Base-by-base conservation (phyloP, 2,888 invertebrate genomes). In the Athalia rosae region DNA sequence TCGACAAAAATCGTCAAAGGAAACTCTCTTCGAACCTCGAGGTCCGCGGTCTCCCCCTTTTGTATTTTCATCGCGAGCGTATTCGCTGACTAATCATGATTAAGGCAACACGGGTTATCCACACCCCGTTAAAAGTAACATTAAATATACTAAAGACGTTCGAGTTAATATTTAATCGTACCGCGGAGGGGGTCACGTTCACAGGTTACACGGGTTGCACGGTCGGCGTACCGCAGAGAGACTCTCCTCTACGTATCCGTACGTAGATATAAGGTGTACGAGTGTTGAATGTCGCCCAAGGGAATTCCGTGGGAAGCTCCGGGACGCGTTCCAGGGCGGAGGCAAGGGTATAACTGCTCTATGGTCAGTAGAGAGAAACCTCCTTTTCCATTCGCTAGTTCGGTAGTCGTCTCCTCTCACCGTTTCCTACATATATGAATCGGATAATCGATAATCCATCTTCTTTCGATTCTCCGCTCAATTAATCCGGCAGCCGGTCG, bases 101-200 rank as follows among this genome's bases (percentile, higher is more conserved):
- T 28, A 28, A 1, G 28, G 28, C 28, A 28, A 28, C 28, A 28
- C 28, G 28, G 28, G 28, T 28, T 28, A 28, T 28, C 28, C 28
- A 28, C 28, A 28, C 28, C 28, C 28, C 28, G 28, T 28, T 28
- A 28, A 28, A 28, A 28, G 28, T 28, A 79, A 78, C 78, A 80
- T 79, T 81, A 82, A 84, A 83, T 82, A 80, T 76, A 81, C 82
- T 82, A 81, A 81, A 83, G 81, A 84, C 80, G 79, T 78, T 78
- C 13, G 76, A 79, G 79, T 84, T 83, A 84, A 84, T 84, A 84
- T 84, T 84, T 81, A 81, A 84, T 82, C 78, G 78, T 64, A 73
- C 77, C 80, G 71, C 66, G 79, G 78, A 76, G 74, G 71, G 56
- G 58, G 71, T 71, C 71, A 56, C 71, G 58, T 71, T 15, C 58